Evolutionary conservation across 2,797 vertebrate species (phyloP).

Genomic region (Cirrhinus mrigala): DNA sequence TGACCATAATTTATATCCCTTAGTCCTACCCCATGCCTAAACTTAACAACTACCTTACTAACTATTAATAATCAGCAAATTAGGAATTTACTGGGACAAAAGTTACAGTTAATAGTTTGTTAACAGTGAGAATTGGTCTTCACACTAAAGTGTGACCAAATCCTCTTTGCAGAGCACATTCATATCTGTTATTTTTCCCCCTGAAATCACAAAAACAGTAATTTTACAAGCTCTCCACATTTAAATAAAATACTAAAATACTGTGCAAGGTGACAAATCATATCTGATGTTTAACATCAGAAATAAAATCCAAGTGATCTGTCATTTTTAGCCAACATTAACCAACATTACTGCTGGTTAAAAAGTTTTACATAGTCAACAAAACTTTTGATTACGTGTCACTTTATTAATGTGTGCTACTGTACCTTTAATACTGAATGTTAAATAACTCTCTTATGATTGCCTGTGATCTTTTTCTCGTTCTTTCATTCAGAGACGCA

Average conservation of each 20-base stretch:
- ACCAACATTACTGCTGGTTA: not conserved
- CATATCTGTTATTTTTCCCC: constrained; percentile 57
- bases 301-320: not conserved
- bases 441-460: too few species aligned
- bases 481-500: not conserved
- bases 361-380: not conserved
- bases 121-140: not conserved
- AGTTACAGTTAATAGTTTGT: not conserved
- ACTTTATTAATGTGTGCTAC: not conserved
- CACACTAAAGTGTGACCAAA: not conserved
- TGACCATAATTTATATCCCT: not conserved
- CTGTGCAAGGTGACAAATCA: not conserved
- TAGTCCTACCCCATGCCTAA: not conserved
- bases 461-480: not conserved
- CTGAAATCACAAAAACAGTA: not conserved
- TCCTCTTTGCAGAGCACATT: not conserved
- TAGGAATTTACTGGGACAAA: not conserved
- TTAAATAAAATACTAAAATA: not conserved
- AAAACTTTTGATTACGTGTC: not conserved
- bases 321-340: not conserved
- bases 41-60: not conserved
- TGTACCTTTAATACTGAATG: not conserved
- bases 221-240: not conserved
- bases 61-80: not conserved
- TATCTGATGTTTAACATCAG: not conserved